Conservation (phyloP, 2,888 invertebrate genomes). For the Ophion ellenae region DNA sequence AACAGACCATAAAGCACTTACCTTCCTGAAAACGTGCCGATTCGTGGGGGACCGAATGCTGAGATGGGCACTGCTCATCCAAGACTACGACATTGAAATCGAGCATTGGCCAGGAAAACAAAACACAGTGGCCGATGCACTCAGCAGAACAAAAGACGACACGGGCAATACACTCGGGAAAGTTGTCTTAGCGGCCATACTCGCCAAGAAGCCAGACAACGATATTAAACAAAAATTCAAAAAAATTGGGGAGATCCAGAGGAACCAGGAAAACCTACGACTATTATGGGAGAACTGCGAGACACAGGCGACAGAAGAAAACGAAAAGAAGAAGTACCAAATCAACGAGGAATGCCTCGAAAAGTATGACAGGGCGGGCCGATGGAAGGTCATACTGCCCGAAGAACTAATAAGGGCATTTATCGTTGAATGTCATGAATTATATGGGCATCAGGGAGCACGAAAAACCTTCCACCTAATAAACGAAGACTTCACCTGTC, state of each 20-base stretch:
- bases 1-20: not conserved
- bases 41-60: not conserved
- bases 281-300: not conserved
- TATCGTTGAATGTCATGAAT: too few species aligned
- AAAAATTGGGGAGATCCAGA: not conserved
- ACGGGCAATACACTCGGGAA: not conserved
- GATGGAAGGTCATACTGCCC: too few species aligned
- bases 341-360: not conserved
- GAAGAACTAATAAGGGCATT: too few species aligned
- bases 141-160: not conserved
- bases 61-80: not conserved
- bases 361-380: too few species aligned
- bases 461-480: not conserved
- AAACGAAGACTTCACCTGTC: not conserved
- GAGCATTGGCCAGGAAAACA: not conserved
- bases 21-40: not conserved
- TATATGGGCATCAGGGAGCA: not conserved
- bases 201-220: not conserved
- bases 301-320: too few species aligned
- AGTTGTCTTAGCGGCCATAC: not conserved
- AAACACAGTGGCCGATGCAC: not conserved
- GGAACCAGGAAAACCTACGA: not conserved
- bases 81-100: not conserved
- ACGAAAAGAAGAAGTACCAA: not conserved
- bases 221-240: not conserved